phyloP scores from a whole-genome alignment of 2,113 vertebrate genomes.

The Spheniscus mendiculus region DNA sequence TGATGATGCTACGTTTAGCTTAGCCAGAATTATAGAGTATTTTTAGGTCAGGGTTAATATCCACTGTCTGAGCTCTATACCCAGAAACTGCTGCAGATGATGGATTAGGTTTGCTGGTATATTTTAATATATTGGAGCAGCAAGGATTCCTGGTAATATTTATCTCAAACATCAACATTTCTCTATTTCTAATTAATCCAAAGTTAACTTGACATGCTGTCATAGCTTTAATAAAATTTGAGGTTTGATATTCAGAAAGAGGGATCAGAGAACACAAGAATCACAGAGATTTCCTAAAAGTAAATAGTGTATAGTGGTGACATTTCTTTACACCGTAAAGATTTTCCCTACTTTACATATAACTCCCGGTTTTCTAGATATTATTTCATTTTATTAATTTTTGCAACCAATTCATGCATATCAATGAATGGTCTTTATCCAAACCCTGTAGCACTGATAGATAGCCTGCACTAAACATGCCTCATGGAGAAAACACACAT shows the following conservation, averaged over 20 bases:
- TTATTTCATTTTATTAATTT: background rate
- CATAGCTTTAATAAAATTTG: background rate
- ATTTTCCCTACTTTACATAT: background rate
- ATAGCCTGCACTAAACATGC: background rate
- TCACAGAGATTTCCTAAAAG: background rate
- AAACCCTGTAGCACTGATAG: background rate
- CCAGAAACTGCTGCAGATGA: background rate
- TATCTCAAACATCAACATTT: background rate
- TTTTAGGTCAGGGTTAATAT: conserved; percentile 11
- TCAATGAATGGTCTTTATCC: background rate
- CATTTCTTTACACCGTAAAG: background rate
- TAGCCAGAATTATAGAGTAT: background rate
- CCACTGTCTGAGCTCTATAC: background rate
- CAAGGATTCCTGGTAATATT: background rate
- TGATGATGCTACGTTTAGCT: background rate
- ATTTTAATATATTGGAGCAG: background rate
- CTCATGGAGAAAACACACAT: background rate
- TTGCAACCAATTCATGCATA: accelerated
- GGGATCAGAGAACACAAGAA: background rate
- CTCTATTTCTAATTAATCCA: background rate
- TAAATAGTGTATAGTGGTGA: background rate
- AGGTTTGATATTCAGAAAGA: background rate
- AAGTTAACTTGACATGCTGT: background rate
- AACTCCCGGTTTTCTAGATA: background rate
- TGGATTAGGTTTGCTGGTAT: background rate